phyloP scores from a whole-genome alignment of 92 coral and sea anemone genomes.

The Epizoanthus ramosus region DNA sequence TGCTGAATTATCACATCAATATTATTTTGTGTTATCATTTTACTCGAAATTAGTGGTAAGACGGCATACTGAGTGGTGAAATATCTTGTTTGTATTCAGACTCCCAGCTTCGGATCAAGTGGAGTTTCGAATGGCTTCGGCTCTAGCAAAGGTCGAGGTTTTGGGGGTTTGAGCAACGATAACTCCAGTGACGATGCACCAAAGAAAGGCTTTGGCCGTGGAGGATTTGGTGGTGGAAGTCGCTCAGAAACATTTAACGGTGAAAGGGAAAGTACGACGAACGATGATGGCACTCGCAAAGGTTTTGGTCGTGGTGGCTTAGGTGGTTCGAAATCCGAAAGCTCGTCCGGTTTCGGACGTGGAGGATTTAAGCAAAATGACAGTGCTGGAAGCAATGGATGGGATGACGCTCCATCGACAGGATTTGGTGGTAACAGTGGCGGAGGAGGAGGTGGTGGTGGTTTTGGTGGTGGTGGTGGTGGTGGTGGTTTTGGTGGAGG shows the following conservation, averaged over 20 bases:
- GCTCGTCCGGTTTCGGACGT: conserved; percentile 39
- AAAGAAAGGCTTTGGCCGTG: conserved; percentile 75
- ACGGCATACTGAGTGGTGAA: too few species aligned
- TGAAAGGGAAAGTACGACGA: neutral
- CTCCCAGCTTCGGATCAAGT: conserved; percentile 36
- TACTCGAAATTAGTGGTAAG: too few species aligned
- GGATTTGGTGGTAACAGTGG: conserved; percentile 43
- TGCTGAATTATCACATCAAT: neutral
- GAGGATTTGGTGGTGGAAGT: conserved; percentile 52
- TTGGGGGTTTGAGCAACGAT: conserved; percentile 34
- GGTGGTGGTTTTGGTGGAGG: conserved; percentile 51
- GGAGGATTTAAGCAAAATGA: conserved; percentile 27
- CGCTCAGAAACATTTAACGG: conserved; percentile 54
- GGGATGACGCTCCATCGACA: conserved; percentile 8
- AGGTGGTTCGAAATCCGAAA: neutral
- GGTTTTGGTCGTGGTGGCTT: conserved; percentile 53
- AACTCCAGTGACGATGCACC: conserved; percentile 44
- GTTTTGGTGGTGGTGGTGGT: conserved; percentile 50
- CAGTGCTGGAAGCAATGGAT: conserved; percentile 8
- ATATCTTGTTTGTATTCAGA: neutral
- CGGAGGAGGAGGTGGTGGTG: conserved; percentile 18
- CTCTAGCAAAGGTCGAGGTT: conserved; percentile 50
- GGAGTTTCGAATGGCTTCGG: conserved; percentile 59
- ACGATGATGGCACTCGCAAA: conserved; percentile 27
- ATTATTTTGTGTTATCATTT: too few species aligned